Evolutionary conservation across 2,797 vertebrate genomes (phyloP).

Genomic region (Macropodus opercularis): DNA sequence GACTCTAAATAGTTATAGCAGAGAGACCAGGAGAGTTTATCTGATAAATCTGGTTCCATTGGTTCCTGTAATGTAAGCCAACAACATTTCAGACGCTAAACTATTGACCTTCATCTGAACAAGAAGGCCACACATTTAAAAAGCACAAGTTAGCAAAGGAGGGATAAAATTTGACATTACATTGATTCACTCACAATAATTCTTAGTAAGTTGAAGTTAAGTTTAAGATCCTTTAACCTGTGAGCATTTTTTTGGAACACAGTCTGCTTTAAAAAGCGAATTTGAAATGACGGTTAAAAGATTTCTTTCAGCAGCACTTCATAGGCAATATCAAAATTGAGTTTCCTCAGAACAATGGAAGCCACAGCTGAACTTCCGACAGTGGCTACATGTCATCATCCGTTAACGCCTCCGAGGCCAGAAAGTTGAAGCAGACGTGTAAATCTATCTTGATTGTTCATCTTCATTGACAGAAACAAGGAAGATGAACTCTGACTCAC

Average conservation of each 20-base stretch:
- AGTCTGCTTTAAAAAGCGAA: too few species aligned
- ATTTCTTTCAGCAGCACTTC: not conserved
- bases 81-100: constrained; percentile 13
- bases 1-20: constrained; percentile 27
- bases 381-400: not conserved
- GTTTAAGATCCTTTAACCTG: too few species aligned
- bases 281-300: not conserved
- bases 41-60: constrained; percentile 19
- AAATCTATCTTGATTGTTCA: too few species aligned
- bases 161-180: constrained; percentile 2
- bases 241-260: not conserved
- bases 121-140: constrained; percentile 26
- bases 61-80: too few species aligned
- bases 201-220: too few species aligned
- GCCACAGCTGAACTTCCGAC: not conserved
- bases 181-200: constrained; percentile 14
- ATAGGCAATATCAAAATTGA: not conserved
- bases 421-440: too few species aligned
- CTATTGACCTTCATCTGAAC: constrained; percentile 21
- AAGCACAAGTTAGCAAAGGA: constrained; percentile 51
- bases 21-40: constrained; percentile 25
- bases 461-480: not conserved
- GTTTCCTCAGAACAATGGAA: not conserved
- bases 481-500: too few species aligned
- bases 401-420: too few species aligned